These are phyloP conservation scores for Marmota monax DNA, from an alignment of 2,113 vertebrate genomes.

Conservation along the genomic window DNA sequence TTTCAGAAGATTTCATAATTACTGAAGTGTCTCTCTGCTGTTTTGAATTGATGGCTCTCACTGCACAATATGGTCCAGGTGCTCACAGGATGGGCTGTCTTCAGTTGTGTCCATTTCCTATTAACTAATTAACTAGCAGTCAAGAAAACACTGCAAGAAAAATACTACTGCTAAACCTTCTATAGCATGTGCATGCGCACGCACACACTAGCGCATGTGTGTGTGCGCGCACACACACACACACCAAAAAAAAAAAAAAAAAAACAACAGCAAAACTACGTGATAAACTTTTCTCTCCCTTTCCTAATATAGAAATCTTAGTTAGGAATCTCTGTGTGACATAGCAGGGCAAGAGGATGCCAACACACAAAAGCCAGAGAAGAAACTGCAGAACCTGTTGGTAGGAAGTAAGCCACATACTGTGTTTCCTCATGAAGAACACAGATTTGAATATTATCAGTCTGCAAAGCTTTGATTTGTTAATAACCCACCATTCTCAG, in stretches of 20 bases:
- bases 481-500: not conserved
- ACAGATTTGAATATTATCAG: not conserved
- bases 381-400: slow-evolving; percentile 15
- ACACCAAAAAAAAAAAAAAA: too few species aligned
- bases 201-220: too few species aligned
- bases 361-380: not conserved
- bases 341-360: not conserved
- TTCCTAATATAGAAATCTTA: not conserved
- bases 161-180: not conserved
- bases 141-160: not conserved
- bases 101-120: not conserved
- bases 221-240: too few species aligned
- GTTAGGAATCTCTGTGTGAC: not conserved
- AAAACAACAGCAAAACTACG: not conserved
- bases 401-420: not conserved
- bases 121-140: slow-evolving; percentile 18
- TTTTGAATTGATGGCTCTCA: slow-evolving; percentile 55
- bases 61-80: slow-evolving; percentile 27
- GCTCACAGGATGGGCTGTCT: slow-evolving; percentile 34
- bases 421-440: not conserved
- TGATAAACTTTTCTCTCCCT: not conserved
- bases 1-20: slow-evolving; percentile 72
- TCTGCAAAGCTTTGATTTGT: not conserved
- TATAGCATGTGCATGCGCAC: too few species aligned
- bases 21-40: slow-evolving; percentile 42